phyloP scores from a whole-genome alignment of 2,888 invertebrate genomes.

The Cerceris ruficornis region DNA sequence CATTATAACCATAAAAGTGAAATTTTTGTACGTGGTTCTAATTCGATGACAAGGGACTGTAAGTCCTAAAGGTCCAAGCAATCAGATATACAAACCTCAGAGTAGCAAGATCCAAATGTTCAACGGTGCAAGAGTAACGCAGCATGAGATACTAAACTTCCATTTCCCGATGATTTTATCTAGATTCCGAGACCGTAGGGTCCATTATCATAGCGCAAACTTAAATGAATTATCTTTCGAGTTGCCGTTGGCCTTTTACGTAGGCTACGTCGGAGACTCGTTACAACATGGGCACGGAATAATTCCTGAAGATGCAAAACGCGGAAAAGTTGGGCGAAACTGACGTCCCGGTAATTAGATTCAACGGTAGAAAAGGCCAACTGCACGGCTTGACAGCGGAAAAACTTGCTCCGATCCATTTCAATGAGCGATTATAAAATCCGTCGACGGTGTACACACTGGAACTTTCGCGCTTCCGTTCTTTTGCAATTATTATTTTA shows the following conservation, averaged over 20 bases:
- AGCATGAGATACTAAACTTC: neutral
- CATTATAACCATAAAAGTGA: no score
- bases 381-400: slow-evolving; percentile 34
- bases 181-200: slow-evolving; percentile 8
- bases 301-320: slow-evolving; percentile 57
- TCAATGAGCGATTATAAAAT: slow-evolving; percentile 63
- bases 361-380: slow-evolving; percentile 60
- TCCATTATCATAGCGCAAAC: slow-evolving; percentile 40
- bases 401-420: slow-evolving; percentile 58
- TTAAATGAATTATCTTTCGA: slow-evolving; percentile 47
- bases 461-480: slow-evolving; percentile 42
- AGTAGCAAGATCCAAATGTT: no score
- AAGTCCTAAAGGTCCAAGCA: no score
- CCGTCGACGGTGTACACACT: slow-evolving; percentile 45
- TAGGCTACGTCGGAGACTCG: slow-evolving; percentile 25
- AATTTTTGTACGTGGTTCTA: no score
- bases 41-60: no score
- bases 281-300: slow-evolving; percentile 39
- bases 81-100: no score
- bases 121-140: no score
- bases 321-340: slow-evolving; percentile 57
- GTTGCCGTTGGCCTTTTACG: slow-evolving; percentile 20
- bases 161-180: slow-evolving; percentile 17
- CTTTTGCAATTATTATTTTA: slow-evolving; percentile 55
- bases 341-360: slow-evolving; percentile 66